phyloP scores from a whole-genome alignment of 37 sponge, comb jelly and placozoan species.

The Spongilla lacustris region DNA sequence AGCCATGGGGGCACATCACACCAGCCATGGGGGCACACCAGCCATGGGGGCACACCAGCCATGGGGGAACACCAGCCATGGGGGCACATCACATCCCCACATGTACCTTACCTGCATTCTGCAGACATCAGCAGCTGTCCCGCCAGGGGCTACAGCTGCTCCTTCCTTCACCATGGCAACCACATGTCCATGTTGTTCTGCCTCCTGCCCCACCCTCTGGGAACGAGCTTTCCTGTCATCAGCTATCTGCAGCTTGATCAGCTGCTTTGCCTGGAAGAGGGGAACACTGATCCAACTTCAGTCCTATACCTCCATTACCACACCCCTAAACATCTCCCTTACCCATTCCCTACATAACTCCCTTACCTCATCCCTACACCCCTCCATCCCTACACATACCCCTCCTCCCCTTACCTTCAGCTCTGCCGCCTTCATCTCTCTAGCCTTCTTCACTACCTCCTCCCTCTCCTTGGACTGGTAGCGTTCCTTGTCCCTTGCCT shows the following conservation, averaged over 20 bases:
- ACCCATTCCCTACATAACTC: too few relatives aligned
- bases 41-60: too few relatives aligned
- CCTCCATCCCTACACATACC: neutral
- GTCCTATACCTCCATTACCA: neutral
- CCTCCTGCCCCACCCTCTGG: neutral
- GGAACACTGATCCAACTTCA: neutral
- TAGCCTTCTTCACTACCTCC: constrained; percentile 44
- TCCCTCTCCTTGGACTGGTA: constrained; percentile 56
- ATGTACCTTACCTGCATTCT: neutral
- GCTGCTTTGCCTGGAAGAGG: constrained; percentile 22
- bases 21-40: too few relatives aligned
- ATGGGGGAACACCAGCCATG: too few relatives aligned
- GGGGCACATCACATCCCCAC: too few relatives aligned
- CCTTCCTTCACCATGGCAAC: neutral
- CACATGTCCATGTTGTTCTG: neutral
- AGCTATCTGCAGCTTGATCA: constrained; percentile 40
- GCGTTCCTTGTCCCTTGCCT: constrained; percentile 36
- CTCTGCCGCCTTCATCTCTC: constrained; percentile 44
- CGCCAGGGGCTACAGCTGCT: neutral
- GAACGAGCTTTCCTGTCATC: constrained; percentile 48
- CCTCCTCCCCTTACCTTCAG: neutral
- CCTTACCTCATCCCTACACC: neutral
- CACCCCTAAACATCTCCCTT: neutral
- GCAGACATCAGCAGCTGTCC: neutral
- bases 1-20: too few relatives aligned